Percentiles rank a stretch among this genome's conserved stretches.
Conservation (phyloP, 2,888 invertebrate species). For the Oscheius myriophilus region DNA sequence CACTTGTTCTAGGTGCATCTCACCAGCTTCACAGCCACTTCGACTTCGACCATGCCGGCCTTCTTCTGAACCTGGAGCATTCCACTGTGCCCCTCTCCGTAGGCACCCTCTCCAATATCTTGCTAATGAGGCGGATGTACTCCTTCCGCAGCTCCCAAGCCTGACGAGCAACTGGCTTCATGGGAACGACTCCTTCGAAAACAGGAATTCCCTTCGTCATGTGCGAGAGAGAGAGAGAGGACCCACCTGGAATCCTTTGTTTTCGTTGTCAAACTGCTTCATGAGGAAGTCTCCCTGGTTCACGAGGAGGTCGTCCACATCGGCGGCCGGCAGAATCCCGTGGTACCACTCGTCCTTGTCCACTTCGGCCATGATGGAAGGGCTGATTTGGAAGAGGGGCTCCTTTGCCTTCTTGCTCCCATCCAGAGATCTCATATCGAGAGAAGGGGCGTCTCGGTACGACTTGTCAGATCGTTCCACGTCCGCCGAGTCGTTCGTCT, state of each 20-base stretch:
- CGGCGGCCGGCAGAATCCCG: not conserved
- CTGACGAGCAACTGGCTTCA: not conserved
- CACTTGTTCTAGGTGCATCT: not conserved
- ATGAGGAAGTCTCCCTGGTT: conserved; percentile 7
- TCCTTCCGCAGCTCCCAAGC: not conserved
- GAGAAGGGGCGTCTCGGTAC: too few species aligned
- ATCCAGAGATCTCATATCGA: too few species aligned
- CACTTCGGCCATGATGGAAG: too few species aligned
- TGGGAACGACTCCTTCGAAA: not conserved
- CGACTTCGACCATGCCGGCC: not conserved
- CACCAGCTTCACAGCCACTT: not conserved
- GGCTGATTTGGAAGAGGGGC: too few species aligned
- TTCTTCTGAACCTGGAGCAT: not conserved
- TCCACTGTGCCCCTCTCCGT: not conserved
- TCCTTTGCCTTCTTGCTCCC: too few species aligned
- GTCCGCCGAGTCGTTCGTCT: too few species aligned
- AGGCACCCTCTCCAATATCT: conserved; percentile 8
- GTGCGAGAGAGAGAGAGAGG: too few species aligned
- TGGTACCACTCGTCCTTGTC: not conserved
- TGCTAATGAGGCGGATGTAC: not conserved
- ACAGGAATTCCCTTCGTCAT: not conserved
- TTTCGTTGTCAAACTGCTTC: not conserved
- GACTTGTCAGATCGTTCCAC: too few species aligned
- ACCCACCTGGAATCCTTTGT: not conserved
- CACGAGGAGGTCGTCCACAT: not conserved